Evolutionary conservation across 2,797 vertebrate genomes (phyloP).

Genomic region (Oryzias dopingdopingensis): DNA sequence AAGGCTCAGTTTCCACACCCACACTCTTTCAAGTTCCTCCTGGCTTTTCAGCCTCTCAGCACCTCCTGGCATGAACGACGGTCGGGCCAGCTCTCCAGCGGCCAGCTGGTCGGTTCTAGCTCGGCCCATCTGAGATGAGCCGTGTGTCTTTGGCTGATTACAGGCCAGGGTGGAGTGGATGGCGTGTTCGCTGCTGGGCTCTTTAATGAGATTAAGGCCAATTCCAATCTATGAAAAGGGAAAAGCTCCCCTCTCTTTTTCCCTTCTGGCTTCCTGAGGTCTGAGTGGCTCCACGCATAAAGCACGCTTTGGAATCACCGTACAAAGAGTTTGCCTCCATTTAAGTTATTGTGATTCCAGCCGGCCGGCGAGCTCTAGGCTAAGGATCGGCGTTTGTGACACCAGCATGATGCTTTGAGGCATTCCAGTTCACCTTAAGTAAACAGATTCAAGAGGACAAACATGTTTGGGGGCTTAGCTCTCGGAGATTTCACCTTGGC

Average conservation of each 20-base stretch:
- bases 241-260: conserved; percentile 55
- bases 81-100: conserved; percentile 37
- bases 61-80: conserved; percentile 49
- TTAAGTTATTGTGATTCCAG: conserved; percentile 73
- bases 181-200: conserved; percentile 71
- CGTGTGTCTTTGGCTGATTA: conserved; percentile 75
- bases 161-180: conserved; percentile 70
- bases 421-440: conserved; percentile 17
- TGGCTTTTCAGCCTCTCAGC: conserved; percentile 45
- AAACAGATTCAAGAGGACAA: conserved; percentile 21
- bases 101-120: conserved; percentile 59
- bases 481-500: conserved; percentile 60
- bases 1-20: conserved; percentile 68
- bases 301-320: conserved; percentile 63
- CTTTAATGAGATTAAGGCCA: conserved; percentile 81
- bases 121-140: conserved; percentile 72
- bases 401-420: conserved; percentile 27
- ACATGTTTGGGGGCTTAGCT: conserved; percentile 19
- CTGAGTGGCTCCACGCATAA: conserved; percentile 64
- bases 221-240: conserved; percentile 79
- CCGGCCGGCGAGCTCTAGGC: conserved; percentile 16
- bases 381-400: conserved; percentile 35
- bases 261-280: conserved; percentile 39
- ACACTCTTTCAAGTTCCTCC: conserved; percentile 68
- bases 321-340: conserved; percentile 70